Conservation (phyloP, 2,888 invertebrate species). For the Peribatodes rhomboidaria region DNA sequence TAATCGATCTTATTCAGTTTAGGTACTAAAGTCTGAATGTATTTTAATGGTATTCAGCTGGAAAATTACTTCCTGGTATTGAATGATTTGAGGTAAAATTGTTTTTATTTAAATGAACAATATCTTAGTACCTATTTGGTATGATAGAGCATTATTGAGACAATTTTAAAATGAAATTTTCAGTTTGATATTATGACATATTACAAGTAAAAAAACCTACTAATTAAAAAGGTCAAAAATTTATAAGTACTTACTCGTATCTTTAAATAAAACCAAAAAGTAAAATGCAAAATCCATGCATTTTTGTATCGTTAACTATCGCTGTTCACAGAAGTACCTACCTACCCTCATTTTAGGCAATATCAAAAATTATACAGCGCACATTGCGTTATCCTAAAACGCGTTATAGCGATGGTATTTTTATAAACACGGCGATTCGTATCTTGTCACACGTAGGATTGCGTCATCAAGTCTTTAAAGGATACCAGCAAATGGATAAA, state of each 20-base stretch:
- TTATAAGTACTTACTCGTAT: too few species aligned
- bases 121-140: background rate
- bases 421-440: slow-evolving; percentile 36
- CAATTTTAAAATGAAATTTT: too few species aligned
- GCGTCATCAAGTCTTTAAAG: slow-evolving; percentile 63
- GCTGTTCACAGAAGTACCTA: background rate
- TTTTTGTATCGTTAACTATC: background rate
- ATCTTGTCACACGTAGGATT: slow-evolving; percentile 63
- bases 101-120: background rate
- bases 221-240: too few species aligned
- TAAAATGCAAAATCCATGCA: background rate
- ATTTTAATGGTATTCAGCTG: slow-evolving; percentile 28
- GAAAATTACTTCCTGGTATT: slow-evolving; percentile 34
- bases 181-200: too few species aligned
- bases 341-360: slow-evolving; percentile 13
- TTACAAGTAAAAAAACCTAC: too few species aligned
- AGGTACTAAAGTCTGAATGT: slow-evolving; percentile 21
- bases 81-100: background rate
- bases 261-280: background rate
- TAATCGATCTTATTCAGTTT: slow-evolving; percentile 37
- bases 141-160: background rate
- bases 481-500: slow-evolving; percentile 56
- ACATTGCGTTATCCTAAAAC: slow-evolving; percentile 14
- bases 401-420: slow-evolving; percentile 18
- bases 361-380: slow-evolving; percentile 14